Evolutionary conservation across 2,113 vertebrate species (phyloP).

Genomic region (Cottus gobio): DNA sequence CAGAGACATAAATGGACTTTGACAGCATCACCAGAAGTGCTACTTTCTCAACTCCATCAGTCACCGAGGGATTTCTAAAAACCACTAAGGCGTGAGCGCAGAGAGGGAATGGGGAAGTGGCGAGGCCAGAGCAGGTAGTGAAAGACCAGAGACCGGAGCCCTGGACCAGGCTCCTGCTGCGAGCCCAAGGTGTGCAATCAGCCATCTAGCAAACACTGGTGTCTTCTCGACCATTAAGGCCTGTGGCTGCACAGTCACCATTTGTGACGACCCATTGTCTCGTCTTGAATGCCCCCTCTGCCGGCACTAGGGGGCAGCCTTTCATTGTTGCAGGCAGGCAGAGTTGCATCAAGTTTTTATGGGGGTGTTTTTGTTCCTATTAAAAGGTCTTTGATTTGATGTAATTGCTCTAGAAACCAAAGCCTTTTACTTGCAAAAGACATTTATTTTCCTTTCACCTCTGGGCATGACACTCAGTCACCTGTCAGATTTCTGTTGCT

Average conservation of each 20-base stretch:
- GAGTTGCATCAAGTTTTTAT: slow-evolving; percentile 7
- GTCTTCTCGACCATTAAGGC: slow-evolving; percentile 33
- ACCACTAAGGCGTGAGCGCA: slow-evolving; percentile 1
- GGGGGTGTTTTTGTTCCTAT: slow-evolving; percentile 12
- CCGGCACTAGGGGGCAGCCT: slow-evolving; percentile 76
- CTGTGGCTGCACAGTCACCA: slow-evolving; percentile 21
- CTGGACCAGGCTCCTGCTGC: slow-evolving; percentile 1
- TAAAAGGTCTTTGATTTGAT: slow-evolving; percentile 7
- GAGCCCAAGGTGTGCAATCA: slow-evolving; percentile 18
- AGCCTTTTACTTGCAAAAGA: neutral
- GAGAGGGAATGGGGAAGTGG: slow-evolving; percentile 10
- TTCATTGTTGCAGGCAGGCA: slow-evolving; percentile 51
- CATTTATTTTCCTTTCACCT: slow-evolving; percentile 1
- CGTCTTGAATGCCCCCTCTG: slow-evolving; percentile 5
- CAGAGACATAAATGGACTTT: slow-evolving; percentile 62
- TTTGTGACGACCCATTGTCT: slow-evolving; percentile 44
- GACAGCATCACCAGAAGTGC: slow-evolving; percentile 67
- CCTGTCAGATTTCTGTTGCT: slow-evolving; percentile 15
- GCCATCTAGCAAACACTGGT: slow-evolving; percentile 8
- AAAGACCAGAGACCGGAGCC: neutral
- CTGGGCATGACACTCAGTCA: neutral
- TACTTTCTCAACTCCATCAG: slow-evolving; percentile 55
- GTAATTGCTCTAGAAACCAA: neutral
- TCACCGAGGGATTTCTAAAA: slow-evolving; percentile 30
- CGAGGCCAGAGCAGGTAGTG: neutral